Base-by-base conservation (phyloP, 2,113 vertebrate genomes). In the Lanius collurio region DNA sequence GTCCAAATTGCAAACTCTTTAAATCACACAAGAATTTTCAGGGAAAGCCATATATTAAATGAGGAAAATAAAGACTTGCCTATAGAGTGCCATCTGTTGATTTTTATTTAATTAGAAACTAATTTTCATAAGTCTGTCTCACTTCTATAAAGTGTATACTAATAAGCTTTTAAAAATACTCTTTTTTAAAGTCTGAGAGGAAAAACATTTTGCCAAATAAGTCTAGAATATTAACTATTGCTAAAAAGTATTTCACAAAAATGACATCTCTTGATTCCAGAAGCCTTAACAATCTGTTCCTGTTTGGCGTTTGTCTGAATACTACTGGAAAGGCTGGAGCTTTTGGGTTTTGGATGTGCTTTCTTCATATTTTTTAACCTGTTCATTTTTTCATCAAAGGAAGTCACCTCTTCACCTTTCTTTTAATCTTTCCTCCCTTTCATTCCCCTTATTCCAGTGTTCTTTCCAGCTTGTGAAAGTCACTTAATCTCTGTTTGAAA, bases 401-500 rank as follows among this genome's bases (percentile, higher is more conserved):
- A 90, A n/a, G 77, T 96, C 80, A 97, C 80, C 95, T 95, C 49
- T 95, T 97, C 95, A 97, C 93, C 95, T 97, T 81, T 84, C 92
- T 89, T 95, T 90, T 96, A 96, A 95, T 95, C 92, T 96, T 90
- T 92, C 49, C 35, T 96, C 16, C 62, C 76, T 97, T 96, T 97
- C 83, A 96, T 95, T 92, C 65, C 57, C 11, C 31, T 70, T 79
- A 89, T 92, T 90, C 90, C 62, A 92, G 41, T 91, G 86, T 82
- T 94, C 94, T 91, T 89, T 96, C 49, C 79, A 56, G 27, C 83
- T 55, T 95, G 73, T 92, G 83, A 96, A 93, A 93, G 69, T 82
- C 93, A 94, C 90, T 96, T 96, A 96, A 96, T 96, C 95, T 92
- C 95, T 78, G 80, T 94, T 96, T 97, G 96, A 97, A 90, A 53